Conservation (phyloP, 2,797 vertebrate genomes). For the Eurystomus glaucurus region DNA sequence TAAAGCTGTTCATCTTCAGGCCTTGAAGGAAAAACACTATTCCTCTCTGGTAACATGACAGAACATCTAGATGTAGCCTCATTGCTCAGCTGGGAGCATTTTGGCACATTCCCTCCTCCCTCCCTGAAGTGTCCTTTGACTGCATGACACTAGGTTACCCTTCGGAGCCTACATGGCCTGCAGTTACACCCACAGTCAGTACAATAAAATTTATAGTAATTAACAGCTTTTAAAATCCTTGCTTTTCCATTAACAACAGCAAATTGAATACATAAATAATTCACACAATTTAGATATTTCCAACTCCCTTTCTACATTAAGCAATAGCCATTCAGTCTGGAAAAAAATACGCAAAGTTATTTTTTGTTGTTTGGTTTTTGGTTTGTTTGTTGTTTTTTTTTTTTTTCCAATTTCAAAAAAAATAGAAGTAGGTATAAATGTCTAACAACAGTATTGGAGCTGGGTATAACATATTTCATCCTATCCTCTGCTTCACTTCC, state of each 20-base stretch:
- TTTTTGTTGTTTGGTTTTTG: too few relatives aligned
- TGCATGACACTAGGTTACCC: background rate
- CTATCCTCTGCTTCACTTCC: background rate
- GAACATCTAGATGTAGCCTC: background rate
- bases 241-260: background rate
- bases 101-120: background rate
- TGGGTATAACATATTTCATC: background rate
- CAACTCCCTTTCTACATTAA: conserved; percentile 41
- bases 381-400: too few relatives aligned
- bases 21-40: background rate
- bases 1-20: background rate
- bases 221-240: conserved; percentile 3
- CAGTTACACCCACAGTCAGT: background rate
- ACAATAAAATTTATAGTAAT: background rate
- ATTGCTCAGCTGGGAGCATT: background rate
- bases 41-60: background rate
- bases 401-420: background rate
- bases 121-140: background rate
- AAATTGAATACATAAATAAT: conserved; percentile 22
- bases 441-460: background rate
- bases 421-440: background rate
- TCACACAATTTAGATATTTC: conserved; percentile 30
- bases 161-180: rapidly evolving
- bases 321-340: conserved; percentile 3
- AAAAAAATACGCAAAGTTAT: background rate